Base-by-base conservation (phyloP, 1,140 invertebrate genomes). In the Ylistrum balloti region DNA sequence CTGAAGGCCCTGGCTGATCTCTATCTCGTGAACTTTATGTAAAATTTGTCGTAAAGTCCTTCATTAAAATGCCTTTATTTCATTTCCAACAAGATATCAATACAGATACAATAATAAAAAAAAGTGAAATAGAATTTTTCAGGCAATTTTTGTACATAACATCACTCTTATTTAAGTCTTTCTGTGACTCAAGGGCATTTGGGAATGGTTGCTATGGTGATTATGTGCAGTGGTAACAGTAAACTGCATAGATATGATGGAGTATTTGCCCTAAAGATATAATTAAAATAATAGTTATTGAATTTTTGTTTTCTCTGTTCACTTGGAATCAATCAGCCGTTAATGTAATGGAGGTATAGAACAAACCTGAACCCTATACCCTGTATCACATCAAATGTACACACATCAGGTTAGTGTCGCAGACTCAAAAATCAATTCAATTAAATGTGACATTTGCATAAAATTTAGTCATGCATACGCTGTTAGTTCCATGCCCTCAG, bases 131-230 rank as follows among this genome's bases (percentile, higher is more conserved):
- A 74, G 7, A n/a, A 74, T 28, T 28, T 74, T 28, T 28, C 22
- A 15, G 45, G 45, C 13, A 28, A 5, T 9, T 74, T 74, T 74
- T n/a, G 28, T 74, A 28, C 56, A 74, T 74, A 74, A 28, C 56
- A 74, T n/a, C 28, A n/a, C 5, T 74, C 56, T 74, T n/a, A n/a
- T 2, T 17, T 74, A 13, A 1, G 41, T 45, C 41, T 13, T 45
- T 45, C 9, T 28, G 3, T n/a, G 56, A 74, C 56, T 74, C 17
- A 0, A 1, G 56, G 56, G n/a, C 56, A 74, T 74, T 74, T 74
- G 56, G 56, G n/a, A n/a, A 74, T 74, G 56, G 56, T 74, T 74
- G 56, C 56, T 74, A 74, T n/a, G 56, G 56, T 74, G 56, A 74
- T 74, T 74, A 74, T 74, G n/a, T 28, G n/a, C 9, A 74, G 56